phyloP scores from a whole-genome alignment of 2,797 vertebrate genomes.

The Anguilla anguilla region DNA sequence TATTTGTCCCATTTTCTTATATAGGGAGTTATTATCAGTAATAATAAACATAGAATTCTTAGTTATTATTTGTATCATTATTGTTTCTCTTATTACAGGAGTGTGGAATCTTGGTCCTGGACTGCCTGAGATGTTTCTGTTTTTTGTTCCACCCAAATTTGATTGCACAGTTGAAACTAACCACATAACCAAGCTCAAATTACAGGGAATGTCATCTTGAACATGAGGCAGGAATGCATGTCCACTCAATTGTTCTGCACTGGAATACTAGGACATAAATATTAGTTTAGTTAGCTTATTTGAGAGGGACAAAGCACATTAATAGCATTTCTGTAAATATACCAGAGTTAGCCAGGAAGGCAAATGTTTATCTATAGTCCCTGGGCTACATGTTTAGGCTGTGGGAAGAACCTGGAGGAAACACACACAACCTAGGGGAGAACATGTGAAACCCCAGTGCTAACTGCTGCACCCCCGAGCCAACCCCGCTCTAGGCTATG shows the following conservation, averaged over 20 bases:
- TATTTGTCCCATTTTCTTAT: not conserved
- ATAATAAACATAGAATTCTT: not conserved
- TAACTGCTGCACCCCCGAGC: too few species aligned
- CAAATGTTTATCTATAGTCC: too few species aligned
- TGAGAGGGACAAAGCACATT: too few species aligned
- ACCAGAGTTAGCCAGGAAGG: too few species aligned
- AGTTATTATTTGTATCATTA: not conserved
- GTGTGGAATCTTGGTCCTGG: too few species aligned
- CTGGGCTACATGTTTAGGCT: too few species aligned
- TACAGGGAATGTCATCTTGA: not conserved
- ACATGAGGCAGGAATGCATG: not conserved
- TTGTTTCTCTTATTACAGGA: not conserved
- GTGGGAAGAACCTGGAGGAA: too few species aligned
- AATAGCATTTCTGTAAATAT: too few species aligned
- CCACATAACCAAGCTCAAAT: not conserved
- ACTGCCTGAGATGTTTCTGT: not conserved
- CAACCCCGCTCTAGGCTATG: not conserved
- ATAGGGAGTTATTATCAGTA: not conserved
- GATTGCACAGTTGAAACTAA: not conserved
- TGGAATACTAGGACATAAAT: not conserved
- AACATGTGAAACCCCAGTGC: not conserved
- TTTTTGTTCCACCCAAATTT: not conserved
- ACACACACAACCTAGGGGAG: too few species aligned
- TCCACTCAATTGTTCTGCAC: not conserved
- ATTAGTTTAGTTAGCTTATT: not conserved